A percentile compares a stretch with the other conserved stretches of the same genome.
Evolutionary conservation across 1,140 invertebrate species (phyloP).

Genomic region (Danaus plexippus): DNA sequence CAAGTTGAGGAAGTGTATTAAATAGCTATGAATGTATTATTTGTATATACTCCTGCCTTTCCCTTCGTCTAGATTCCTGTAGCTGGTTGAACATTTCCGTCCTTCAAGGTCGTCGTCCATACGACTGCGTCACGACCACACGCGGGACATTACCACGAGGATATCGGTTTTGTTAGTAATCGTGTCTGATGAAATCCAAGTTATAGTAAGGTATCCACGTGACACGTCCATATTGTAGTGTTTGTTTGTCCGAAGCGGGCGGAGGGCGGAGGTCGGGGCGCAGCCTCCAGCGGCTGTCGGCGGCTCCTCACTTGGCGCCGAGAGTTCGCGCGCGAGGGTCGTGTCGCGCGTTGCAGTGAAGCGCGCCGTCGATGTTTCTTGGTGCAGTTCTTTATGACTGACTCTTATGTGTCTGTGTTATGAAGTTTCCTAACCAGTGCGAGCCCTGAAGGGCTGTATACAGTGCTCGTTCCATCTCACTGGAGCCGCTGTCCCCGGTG

Average conservation of each 20-base stretch:
- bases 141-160: too few species aligned
- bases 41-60: too few species aligned
- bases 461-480: constrained; percentile 30
- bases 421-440: constrained; percentile 49
- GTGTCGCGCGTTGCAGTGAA: constrained; percentile 55
- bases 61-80: too few species aligned
- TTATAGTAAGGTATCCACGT: not conserved
- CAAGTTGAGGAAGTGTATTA: too few species aligned
- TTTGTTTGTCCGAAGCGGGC: constrained; percentile 14
- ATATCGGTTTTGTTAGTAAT: too few species aligned
- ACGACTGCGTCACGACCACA: too few species aligned
- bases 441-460: constrained; percentile 48
- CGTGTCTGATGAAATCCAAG: too few species aligned
- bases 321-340: constrained; percentile 52
- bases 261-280: constrained; percentile 26
- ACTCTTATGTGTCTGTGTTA: constrained; percentile 55
- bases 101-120: too few species aligned
- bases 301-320: constrained; percentile 44
- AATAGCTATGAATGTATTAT: too few species aligned
- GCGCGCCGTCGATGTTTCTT: constrained; percentile 38
- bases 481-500: constrained; percentile 40
- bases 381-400: constrained; percentile 38
- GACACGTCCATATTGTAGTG: constrained; percentile 1
- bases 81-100: too few species aligned
- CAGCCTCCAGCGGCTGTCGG: constrained; percentile 29